phyloP scores from a whole-genome alignment of 2,113 vertebrate genomes.

The Numenius arquata region DNA sequence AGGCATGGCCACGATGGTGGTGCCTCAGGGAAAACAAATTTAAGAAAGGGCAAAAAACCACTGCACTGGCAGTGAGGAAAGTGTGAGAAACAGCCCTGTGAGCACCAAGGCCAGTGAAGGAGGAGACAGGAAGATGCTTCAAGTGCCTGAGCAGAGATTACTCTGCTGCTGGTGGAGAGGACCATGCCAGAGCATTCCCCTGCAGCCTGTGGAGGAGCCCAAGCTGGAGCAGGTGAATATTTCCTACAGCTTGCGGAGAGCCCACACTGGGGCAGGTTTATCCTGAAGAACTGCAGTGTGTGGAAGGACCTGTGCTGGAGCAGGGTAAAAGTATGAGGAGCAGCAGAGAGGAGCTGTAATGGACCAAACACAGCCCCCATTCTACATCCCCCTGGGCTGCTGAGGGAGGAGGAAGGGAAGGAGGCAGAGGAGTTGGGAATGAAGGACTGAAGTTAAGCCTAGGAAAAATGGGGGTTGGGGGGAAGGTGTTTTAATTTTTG shows the following conservation, averaged over 20 bases:
- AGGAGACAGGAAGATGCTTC: neutral
- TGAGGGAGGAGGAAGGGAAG: neutral
- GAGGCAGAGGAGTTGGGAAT: neutral
- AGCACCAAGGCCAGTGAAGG: neutral
- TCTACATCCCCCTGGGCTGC: neutral
- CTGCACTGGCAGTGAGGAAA: neutral
- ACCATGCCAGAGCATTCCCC: neutral
- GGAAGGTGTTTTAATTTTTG: neutral
- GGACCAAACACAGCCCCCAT: neutral
- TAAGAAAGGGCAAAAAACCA: neutral
- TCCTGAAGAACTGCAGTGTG: neutral
- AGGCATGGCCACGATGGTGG: neutral
- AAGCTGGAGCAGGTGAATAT: neutral
- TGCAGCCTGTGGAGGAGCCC: neutral
- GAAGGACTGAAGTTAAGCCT: neutral
- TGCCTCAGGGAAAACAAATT: neutral
- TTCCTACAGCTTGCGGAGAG: neutral
- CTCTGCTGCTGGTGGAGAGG: neutral
- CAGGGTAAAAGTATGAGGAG: neutral
- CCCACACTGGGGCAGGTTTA: neutral
- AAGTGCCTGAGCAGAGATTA: neutral
- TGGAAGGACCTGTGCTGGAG: neutral
- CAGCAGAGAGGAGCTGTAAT: neutral
- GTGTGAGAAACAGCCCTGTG: neutral
- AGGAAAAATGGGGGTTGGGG: rapidly evolving